Evolutionary conservation across 2,888 invertebrate genomes (phyloP), one percentile per base, ranked within the genome.

Genomic region (Lobophora halterata): DNA sequence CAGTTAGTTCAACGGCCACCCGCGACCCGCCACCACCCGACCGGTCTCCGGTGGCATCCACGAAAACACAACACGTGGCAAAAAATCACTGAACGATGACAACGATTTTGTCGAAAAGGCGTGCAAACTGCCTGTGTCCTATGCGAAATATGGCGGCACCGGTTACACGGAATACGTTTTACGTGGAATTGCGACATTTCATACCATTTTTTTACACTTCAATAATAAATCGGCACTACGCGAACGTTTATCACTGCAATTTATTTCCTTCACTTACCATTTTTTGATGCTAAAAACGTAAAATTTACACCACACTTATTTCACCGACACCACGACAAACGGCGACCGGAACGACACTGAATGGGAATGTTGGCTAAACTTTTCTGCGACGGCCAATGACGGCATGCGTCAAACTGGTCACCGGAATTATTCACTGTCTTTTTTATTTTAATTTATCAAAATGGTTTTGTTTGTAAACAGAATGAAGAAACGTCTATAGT

Each of bases 131-230:
- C 56, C 65, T 65, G 65, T 72, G 71, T 74, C 75, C 76, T 75
- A 79, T 80, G 85, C 85, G 71, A 83, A 87, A 85, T 86, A 88
- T 88, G 88, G 85, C 85, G 83, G 86, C 86, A 80, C 88, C 88
- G 87, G 87, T 78, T 66, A 66, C 67, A 71, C 56, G 65, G 68
- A 59, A 64, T 61, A 56, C 37, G 56, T 57, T 68, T 72, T 52
- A 56, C 55, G 59, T 79, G 70, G 55, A 77, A 67, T 66, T 81
- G 69, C 71, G 61, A 42, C 47, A 60, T 72, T 61, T 51, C 29
- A 40, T 46, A 56, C 40, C 27, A 37, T 52, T 61, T 59, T 60
- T 55, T 55, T 59, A 56, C 60, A 67, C 68, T 72, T 49, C 41
- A 48, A 46, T 44, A 47, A 51, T 45, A 41, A 37, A 49, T 61